These are phyloP conservation scores for Machimus rusticus DNA, from an alignment of 2,888 invertebrate species.

Conservation along the genomic window DNA sequence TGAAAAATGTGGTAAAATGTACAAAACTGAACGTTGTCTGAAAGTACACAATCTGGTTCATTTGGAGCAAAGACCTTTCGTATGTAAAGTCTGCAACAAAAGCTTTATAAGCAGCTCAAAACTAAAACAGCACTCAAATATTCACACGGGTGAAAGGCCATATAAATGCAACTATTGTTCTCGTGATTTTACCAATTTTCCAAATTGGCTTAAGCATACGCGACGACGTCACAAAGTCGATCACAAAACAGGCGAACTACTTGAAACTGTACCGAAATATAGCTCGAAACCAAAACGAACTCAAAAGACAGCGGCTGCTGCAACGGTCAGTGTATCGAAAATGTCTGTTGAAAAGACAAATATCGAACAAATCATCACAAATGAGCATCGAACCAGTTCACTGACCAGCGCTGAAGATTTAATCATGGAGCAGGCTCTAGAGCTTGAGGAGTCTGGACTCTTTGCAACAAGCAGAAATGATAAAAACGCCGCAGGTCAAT, in stretches of 20 bases:
- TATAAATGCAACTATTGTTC: conserved; percentile 69
- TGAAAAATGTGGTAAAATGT: conserved; percentile 63
- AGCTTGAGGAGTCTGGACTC: conserved; percentile 60
- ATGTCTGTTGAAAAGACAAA: conserved; percentile 48
- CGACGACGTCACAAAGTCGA: conserved; percentile 66
- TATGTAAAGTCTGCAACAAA: conserved; percentile 66
- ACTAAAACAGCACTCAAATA: conserved; percentile 68
- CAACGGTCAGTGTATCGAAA: conserved; percentile 41
- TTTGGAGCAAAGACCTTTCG: conserved; percentile 65
- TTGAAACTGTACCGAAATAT: conserved; percentile 61
- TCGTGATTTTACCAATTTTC: conserved; percentile 68
- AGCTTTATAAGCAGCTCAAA: conserved; percentile 69
- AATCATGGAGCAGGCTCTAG: conserved; percentile 62
- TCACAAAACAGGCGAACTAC: conserved; percentile 61
- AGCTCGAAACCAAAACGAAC: conserved; percentile 48
- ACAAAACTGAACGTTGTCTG: conserved; percentile 67
- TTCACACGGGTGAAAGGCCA: conserved; percentile 67
- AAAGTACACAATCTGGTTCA: conserved; percentile 68
- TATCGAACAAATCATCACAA: conserved; percentile 52
- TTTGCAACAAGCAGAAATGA: not conserved
- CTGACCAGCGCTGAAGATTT: conserved; percentile 60
- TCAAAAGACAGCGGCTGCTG: conserved; percentile 50
- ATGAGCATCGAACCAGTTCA: conserved; percentile 36
- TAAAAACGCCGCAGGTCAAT: not conserved
- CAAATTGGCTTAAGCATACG: conserved; percentile 69